Evolutionary conservation across 2,113 vertebrate species (phyloP).

Genomic region (Pogonocichla stellata): DNA sequence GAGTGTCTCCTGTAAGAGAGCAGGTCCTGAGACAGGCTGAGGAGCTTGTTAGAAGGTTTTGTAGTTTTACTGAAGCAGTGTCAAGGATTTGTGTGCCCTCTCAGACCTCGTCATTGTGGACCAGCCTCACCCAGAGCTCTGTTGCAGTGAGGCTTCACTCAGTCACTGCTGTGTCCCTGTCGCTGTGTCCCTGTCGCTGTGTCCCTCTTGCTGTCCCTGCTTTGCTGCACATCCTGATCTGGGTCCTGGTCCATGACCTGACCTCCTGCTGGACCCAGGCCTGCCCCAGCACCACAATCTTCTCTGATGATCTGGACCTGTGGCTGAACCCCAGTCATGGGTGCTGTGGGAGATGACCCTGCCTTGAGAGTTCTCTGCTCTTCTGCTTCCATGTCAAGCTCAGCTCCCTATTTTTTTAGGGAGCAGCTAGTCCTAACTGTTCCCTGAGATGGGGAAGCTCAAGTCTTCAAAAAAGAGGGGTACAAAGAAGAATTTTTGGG

Average conservation of each 20-base stretch:
- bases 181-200: no score
- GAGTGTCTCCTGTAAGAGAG: neutral
- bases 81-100: neutral
- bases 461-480: neutral
- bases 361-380: neutral
- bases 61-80: neutral
- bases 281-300: neutral
- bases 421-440: neutral
- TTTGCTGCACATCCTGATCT: neutral
- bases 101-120: neutral
- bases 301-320: neutral
- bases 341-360: neutral
- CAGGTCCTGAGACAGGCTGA: neutral
- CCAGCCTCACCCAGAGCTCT: neutral
- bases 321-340: neutral
- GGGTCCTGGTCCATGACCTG: no score
- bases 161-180: neutral
- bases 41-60: neutral
- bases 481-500: neutral
- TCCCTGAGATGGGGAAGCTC: neutral
- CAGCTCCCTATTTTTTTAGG: neutral
- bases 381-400: neutral
- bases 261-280: neutral
- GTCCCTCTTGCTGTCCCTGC: neutral
- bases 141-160: neutral